Percentiles rank a stretch among this genome's conserved stretches.
phyloP scores from a whole-genome alignment of 2,888 invertebrate species.

The Caenorhabditis zanzibari region DNA sequence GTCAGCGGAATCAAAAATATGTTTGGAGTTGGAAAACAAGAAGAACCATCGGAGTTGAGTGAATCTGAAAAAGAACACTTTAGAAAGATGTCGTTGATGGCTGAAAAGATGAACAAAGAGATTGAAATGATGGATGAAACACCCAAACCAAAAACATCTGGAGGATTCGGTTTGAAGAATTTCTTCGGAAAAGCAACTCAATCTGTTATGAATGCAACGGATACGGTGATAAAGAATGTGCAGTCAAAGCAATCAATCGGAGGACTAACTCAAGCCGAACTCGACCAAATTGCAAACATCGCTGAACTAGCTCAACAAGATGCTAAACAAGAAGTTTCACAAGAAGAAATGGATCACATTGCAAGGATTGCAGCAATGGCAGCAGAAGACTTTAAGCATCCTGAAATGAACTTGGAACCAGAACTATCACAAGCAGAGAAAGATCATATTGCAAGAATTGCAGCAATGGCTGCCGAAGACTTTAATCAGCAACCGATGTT shows the following conservation, averaged over 20 bases:
- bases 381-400: conserved; percentile 27
- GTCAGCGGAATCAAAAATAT: conserved; percentile 56
- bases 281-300: conserved; percentile 33
- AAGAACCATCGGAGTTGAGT: conserved; percentile 49
- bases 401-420: conserved; percentile 16
- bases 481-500: not conserved
- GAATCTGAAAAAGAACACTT: conserved; percentile 69
- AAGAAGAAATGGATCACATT: conserved; percentile 58
- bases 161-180: conserved; percentile 53
- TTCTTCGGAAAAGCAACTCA: conserved; percentile 69
- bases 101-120: conserved; percentile 58
- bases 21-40: conserved; percentile 29
- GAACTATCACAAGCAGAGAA: conserved; percentile 59
- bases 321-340: conserved; percentile 42
- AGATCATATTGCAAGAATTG: conserved; percentile 68
- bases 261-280: conserved; percentile 49
- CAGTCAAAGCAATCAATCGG: conserved; percentile 8
- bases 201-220: conserved; percentile 57
- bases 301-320: conserved; percentile 43
- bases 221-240: conserved; percentile 55
- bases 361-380: conserved; percentile 39
- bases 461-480: conserved; percentile 53
- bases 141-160: conserved; percentile 29
- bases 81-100: conserved; percentile 66
- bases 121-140: conserved; percentile 10